Base-by-base conservation (phyloP, 2,888 invertebrate species). In the Papilio demoleus region DNA sequence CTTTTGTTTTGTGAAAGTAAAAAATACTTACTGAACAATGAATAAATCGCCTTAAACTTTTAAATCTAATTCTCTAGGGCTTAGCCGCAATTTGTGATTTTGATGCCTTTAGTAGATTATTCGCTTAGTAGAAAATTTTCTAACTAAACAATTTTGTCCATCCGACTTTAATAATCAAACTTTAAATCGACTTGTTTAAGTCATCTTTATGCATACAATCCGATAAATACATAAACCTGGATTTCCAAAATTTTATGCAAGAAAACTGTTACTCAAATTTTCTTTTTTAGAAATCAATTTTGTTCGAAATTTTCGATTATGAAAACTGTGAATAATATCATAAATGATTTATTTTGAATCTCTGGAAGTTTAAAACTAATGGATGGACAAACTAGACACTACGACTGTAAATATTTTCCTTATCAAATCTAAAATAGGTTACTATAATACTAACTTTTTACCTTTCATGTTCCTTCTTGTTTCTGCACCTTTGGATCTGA, bases 61-160 rank as follows among this genome's bases (percentile, higher is more conserved):
- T 38, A 8, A 42, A 53, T 56, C 17, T 36, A 31, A 40, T 65
- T 70, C 42, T 17, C 40, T 81, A 82, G 86, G 86, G 87, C 88
- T 87, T 90, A 88, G 90, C 86, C 86, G 79, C 76, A 75, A 76
- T 83, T 84, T 87, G 88, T 91, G 90, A 91, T 88, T 86, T 88
- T 88, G 85, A 90, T 88, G 91, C 90, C 90, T 91, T 90, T 85
- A 86, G 85, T 81, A 75, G 82, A 81, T 83, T 83, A 77, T 79
- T 72, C 17, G 67, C 34, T 6, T 65, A 17, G 42, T 68, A 70
- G 67, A 61, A 34, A 73, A 76, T 74, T 78, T 72, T 79, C 80
- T 79, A 76, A 34, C 9, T 8, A 31, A 56, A 36, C 22, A 59
- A 19, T 36, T 6, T 24, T 58, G 68, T 62, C 59, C 27, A 38